Conservation (phyloP, 2,797 vertebrate species). For the Delichon dasypus region DNA sequence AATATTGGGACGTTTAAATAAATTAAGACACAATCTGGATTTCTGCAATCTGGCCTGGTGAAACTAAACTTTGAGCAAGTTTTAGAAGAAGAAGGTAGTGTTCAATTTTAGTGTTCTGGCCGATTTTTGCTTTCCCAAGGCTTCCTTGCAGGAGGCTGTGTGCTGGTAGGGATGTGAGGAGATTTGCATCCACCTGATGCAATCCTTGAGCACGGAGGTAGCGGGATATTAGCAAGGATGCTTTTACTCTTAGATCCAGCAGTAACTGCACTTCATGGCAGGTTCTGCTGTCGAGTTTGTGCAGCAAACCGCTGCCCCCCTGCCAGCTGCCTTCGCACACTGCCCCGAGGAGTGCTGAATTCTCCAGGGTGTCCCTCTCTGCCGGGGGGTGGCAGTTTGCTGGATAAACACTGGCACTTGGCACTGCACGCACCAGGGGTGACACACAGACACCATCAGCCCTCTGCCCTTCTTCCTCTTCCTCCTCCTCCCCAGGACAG, state of each 20-base stretch:
- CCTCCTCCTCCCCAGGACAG: rapidly evolving
- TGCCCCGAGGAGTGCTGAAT: background rate
- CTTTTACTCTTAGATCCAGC: background rate
- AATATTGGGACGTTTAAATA: background rate
- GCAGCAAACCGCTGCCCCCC: background rate
- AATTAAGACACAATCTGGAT: background rate
- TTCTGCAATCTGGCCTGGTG: background rate
- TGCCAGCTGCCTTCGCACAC: background rate
- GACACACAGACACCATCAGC: background rate
- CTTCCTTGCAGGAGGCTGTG: background rate
- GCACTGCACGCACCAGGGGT: rapidly evolving
- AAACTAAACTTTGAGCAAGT: background rate
- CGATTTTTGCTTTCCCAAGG: background rate
- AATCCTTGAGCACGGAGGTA: background rate
- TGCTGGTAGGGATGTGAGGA: background rate
- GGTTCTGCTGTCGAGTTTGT: background rate
- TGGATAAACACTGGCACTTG: background rate
- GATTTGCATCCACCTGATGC: background rate
- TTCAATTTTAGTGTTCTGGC: background rate
- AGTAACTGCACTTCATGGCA: background rate
- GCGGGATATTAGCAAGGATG: background rate
- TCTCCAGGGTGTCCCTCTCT: background rate
- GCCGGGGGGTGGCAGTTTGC: background rate
- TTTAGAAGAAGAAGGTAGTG: background rate
- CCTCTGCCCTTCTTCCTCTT: background rate